Evolutionary conservation across 2,888 invertebrate genomes (phyloP).

Genomic region (Phaedon cochleariae): DNA sequence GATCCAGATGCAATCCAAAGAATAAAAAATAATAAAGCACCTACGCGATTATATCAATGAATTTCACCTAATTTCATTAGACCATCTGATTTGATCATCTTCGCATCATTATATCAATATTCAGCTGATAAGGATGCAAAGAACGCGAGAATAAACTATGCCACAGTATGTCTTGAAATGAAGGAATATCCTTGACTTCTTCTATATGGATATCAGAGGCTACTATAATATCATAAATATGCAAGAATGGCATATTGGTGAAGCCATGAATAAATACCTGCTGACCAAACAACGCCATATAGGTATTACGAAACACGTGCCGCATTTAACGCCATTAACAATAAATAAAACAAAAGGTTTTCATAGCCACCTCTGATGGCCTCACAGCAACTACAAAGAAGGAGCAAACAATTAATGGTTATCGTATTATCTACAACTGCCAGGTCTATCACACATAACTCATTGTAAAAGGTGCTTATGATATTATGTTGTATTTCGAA

Average conservation of each 20-base stretch:
- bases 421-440: background rate
- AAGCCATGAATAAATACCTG: background rate
- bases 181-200: conserved; percentile 9
- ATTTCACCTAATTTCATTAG: too few relatives aligned
- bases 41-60: too few relatives aligned
- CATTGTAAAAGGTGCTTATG: too few relatives aligned
- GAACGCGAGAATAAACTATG: conserved; percentile 6
- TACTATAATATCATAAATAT: conserved; percentile 8
- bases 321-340: conserved; percentile 14
- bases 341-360: conserved; percentile 16
- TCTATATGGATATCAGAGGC: conserved; percentile 5
- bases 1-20: too few relatives aligned
- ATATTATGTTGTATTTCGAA: too few relatives aligned
- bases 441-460: background rate
- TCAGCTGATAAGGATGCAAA: background rate
- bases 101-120: too few relatives aligned
- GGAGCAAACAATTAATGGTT: conserved; percentile 4
- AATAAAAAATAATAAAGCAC: too few relatives aligned
- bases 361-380: conserved; percentile 10
- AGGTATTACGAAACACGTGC: conserved; percentile 20
- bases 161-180: conserved; percentile 11
- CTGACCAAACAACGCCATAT: conserved; percentile 21
- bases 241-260: conserved; percentile 17
- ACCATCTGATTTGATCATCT: too few relatives aligned
- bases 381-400: background rate